Evolutionary conservation across 2,113 vertebrate species (phyloP), one percentile per base, ranked within the genome.

Genomic region (Petaurus breviceps): DNA sequence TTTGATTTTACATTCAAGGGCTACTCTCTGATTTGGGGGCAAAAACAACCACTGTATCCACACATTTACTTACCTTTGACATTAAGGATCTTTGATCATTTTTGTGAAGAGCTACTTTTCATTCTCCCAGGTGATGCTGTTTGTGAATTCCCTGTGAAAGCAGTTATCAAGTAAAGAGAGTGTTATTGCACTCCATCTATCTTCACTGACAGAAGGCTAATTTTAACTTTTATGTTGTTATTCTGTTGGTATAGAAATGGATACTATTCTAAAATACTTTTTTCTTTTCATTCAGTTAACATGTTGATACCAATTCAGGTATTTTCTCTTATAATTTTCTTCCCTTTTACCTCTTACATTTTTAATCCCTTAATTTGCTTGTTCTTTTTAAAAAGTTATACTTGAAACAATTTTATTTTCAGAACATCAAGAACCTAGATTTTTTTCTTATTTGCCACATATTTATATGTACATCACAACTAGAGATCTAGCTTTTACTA

Each of bases 361-460:
- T 61, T 25, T 54, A 90, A 53, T 77, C 2, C 10, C 24, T 93
- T 93, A 9, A 19, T 93, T 89, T 89, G 12, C 50, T 24, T 61
- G 55, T 55, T 77, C 28, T 23, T 89, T 77, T 77, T n/a, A 1
- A 84, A 43, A 84, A 43, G 16, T 84, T n/a, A 84, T 84, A 43
- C n/a, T 84, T 84, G n/a, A 84, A 68, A 68, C 43, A 93, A 14
- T 97, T 95, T 94, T 28, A 53, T 92, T 55, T 94, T 51, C 94
- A 2, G 52, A 89, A 51, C 49, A 89, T 54, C 23, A 51, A 96
- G 50, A 94, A 51, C 37, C 89, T 91, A 92, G 16, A 91, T 47
- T 92, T 91, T 43, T 52, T 92, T 26, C 89, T 91, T 95, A 90
- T 90, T 92, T 89, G 26, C 49, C 94, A 91, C 16, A 84, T 77